phyloP scores from a whole-genome alignment of 2,888 invertebrate genomes.

The Nezara viridula region DNA sequence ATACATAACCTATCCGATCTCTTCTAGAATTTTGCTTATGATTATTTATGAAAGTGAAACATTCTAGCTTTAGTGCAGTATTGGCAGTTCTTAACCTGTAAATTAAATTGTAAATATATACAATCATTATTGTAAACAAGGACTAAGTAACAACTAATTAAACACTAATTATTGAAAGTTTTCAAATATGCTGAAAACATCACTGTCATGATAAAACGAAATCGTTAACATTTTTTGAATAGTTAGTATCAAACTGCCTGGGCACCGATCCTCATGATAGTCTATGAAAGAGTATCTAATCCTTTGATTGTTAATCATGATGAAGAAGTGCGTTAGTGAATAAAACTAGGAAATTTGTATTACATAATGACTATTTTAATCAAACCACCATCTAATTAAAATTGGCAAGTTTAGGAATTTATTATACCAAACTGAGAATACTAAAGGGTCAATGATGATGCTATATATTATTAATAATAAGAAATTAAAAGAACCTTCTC shows the following conservation, averaged over 20 bases:
- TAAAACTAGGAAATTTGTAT: not conserved
- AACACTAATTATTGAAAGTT: not conserved
- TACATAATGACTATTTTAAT: not conserved
- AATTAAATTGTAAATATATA: not conserved
- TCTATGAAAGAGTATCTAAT: not conserved
- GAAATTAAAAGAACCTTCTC: slow-evolving; percentile 72
- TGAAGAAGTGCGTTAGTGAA: not conserved
- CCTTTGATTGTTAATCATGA: not conserved
- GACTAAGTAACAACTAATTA: not conserved
- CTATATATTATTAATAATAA: not conserved
- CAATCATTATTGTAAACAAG: not conserved
- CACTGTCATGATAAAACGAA: not conserved
- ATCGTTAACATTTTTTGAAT: not conserved
- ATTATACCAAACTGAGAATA: not conserved
- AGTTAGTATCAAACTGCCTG: not conserved
- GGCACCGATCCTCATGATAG: not conserved
- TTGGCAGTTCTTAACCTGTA: slow-evolving; percentile 79
- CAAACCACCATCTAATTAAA: not conserved
- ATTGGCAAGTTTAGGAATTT: not conserved
- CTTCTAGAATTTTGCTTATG: slow-evolving; percentile 69
- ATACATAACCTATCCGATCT: slow-evolving; percentile 78
- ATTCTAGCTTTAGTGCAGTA: slow-evolving; percentile 81
- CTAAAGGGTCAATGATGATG: not conserved
- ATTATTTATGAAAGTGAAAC: slow-evolving; percentile 73
- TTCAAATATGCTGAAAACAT: too few species aligned